Base-by-base conservation (phyloP, 2,888 invertebrate species). In the Galerucella nymphaeae region DNA sequence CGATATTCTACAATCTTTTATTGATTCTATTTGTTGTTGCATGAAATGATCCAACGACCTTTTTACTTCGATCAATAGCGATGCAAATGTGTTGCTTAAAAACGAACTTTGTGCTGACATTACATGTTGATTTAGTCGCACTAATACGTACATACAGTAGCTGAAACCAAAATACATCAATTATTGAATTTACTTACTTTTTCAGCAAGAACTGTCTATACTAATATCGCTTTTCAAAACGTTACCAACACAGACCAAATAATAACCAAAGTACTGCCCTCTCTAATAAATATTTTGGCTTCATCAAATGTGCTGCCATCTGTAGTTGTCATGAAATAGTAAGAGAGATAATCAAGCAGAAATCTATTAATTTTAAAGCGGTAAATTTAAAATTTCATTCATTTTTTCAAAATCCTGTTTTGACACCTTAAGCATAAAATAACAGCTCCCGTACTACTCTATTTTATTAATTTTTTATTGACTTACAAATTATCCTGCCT, bases 61-160 rank as follows among this genome's bases (percentile, higher is more conserved):
- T 86, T 97, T 97, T 42, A 96, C 94, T 85, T 96, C 94, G 23
- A 97, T 94, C 66, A 96, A 88, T 64, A 94, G 93, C 16, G 93
- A 94, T 11, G 94, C 96, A 83, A 96, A 96, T 10, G 94, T 94
- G 89, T 95, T 95, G 80, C 94, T 94, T 45, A 97, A 89, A 86
- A 95, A 96, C 42, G 95, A 94, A 72, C 95, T 95, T 87, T 96
- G 93, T 0, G 95, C 93, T 41, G 95, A 94, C 91, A 96, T 93
- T 38, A 97, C 97, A 84, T 98, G 97, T 83, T 96, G 94, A 77
- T 96, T 96, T 82, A 97, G 90, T 79, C 95, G 91, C 14, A 98
- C 98, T 83, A 98, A 89, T 75, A 97, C 94, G 80, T 96, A 96
- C 91, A 98, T 94, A 67, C 96, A 96, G 85, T 97, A 97, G 87